phyloP scores from a whole-genome alignment of 2,113 vertebrate genomes.

The Verasper variegatus region DNA sequence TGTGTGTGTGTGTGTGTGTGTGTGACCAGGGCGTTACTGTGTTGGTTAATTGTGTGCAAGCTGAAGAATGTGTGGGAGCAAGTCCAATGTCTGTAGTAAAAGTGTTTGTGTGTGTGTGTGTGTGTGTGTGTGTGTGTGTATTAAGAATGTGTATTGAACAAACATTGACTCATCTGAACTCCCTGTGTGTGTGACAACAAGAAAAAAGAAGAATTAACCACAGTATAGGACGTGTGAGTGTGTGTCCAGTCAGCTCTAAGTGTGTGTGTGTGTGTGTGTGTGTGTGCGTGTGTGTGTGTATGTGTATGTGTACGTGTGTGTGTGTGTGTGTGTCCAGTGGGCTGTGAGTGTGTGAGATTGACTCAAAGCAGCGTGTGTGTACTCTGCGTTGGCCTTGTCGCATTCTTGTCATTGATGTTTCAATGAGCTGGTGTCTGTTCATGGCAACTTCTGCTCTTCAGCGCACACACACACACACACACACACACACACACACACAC shows the following conservation, averaged over 20 bases:
- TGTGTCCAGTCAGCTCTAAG: background rate
- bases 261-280: background rate
- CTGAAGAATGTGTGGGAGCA: too few relatives aligned
- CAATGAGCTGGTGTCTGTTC: constrained; percentile 59
- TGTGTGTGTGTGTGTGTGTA: background rate
- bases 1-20: constrained; percentile 45
- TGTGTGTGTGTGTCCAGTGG: constrained; percentile 44
- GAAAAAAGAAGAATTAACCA: background rate
- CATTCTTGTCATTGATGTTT: constrained; percentile 76
- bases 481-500: background rate
- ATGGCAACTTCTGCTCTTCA: constrained; percentile 62
- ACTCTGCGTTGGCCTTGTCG: constrained; percentile 64
- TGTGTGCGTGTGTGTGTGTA: background rate
- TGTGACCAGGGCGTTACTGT: too few relatives aligned
- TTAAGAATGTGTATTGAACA: background rate
- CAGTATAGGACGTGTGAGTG: too few relatives aligned
- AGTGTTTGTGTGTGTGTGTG: background rate
- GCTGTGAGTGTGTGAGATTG: constrained; percentile 53
- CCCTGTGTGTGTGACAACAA: background rate
- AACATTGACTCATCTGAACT: constrained; percentile 26
- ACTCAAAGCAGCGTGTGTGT: constrained; percentile 72
- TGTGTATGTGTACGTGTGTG: constrained; percentile 24
- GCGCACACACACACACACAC: constrained; percentile 23
- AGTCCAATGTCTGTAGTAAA: too few relatives aligned
- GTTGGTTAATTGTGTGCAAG: too few relatives aligned